Conservation (phyloP, 2,113 vertebrate genomes). For the Sceloporus tristichus region DNA sequence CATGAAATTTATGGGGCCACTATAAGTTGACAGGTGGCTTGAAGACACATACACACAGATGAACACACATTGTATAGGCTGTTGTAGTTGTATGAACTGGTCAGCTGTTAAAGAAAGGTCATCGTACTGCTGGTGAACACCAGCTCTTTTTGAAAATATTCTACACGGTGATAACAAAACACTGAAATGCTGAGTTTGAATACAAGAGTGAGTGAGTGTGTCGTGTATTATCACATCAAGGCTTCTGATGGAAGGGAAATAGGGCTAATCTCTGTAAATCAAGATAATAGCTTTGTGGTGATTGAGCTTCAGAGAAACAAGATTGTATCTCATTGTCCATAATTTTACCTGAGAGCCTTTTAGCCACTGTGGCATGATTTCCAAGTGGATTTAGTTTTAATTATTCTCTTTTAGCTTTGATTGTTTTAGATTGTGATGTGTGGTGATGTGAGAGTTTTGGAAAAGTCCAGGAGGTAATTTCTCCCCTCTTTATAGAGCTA, state of each 20-base stretch:
- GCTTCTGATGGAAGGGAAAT: neutral
- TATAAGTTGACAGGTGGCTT: too few species aligned
- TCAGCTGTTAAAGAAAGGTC: neutral
- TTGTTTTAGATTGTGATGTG: neutral
- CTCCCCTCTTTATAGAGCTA: neutral
- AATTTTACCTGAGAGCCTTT: constrained; percentile 5
- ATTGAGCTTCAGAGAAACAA: neutral
- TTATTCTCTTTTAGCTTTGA: neutral
- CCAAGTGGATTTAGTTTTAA: neutral
- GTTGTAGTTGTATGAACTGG: too few species aligned
- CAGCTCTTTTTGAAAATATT: neutral
- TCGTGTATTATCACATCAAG: neutral
- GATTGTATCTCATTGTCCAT: neutral
- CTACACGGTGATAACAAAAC: neutral
- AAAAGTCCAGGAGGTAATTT: neutral
- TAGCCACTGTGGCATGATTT: neutral
- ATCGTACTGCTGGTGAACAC: neutral
- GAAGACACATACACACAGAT: too few species aligned
- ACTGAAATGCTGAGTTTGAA: neutral
- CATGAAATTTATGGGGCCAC: too few species aligned
- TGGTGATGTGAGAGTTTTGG: neutral
- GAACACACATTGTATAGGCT: too few species aligned
- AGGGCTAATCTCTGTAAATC: neutral
- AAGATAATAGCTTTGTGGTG: neutral
- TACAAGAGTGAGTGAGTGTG: neutral